Evolutionary conservation across 2,113 vertebrate genomes (phyloP).

Genomic region (Pteruthius melanotis): DNA sequence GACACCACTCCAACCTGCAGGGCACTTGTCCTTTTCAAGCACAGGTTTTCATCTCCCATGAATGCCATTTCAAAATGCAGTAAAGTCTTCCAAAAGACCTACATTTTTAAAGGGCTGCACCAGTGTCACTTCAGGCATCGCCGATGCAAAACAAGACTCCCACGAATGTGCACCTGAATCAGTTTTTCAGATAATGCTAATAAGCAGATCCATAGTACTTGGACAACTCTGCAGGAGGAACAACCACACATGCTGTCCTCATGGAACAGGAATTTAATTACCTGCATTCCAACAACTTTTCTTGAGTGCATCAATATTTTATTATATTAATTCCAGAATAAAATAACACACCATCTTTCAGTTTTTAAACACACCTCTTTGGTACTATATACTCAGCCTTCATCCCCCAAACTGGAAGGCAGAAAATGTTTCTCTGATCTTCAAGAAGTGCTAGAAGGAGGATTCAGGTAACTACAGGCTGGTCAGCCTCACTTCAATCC

Average conservation of each 20-base stretch:
- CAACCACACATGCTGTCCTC: not conserved
- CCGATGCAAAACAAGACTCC: not conserved
- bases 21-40: not conserved
- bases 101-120: not conserved
- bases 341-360: not conserved
- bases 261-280: not conserved
- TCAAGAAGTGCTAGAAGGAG: not conserved
- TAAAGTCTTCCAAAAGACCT: not conserved
- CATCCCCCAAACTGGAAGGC: not conserved
- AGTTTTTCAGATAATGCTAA: not conserved
- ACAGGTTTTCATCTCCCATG: not conserved
- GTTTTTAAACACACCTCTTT: not conserved
- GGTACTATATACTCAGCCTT: not conserved
- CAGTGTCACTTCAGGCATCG: not conserved
- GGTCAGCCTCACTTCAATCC: not conserved
- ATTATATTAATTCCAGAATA: not conserved
- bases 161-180: not conserved
- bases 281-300: not conserved
- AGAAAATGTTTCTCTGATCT: not conserved
- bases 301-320: accelerated
- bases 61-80: not conserved
- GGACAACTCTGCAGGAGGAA: not conserved
- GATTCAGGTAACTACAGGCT: not conserved
- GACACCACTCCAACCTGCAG: not conserved
- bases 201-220: accelerated